Evolutionary conservation across 2,797 vertebrate species (phyloP).

Genomic region (Anomalospiza imberbis): DNA sequence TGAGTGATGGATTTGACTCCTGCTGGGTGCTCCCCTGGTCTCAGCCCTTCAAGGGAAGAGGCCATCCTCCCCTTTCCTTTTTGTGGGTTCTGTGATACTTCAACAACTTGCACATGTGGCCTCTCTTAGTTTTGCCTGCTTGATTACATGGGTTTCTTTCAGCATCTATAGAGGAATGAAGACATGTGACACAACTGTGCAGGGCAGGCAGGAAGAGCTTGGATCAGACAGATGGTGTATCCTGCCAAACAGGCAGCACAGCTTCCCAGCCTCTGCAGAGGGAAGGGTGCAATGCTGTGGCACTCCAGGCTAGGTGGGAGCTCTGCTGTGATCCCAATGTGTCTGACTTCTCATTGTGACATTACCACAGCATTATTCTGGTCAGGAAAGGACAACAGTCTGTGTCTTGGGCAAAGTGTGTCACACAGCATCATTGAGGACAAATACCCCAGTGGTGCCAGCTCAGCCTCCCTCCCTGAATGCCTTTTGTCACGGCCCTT

Average conservation of each 20-base stretch:
- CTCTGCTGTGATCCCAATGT: fast-evolving
- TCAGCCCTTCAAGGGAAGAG: not conserved
- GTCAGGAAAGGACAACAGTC: not conserved
- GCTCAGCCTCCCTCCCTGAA: not conserved
- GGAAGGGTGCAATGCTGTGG: not conserved
- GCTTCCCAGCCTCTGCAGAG: not conserved
- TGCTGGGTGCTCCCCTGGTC: not conserved
- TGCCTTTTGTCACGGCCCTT: not conserved
- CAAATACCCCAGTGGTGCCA: not conserved
- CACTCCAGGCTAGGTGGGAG: not conserved
- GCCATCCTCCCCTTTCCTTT: not conserved
- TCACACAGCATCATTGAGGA: not conserved
- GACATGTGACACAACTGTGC: not conserved
- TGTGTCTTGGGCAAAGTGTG: not conserved
- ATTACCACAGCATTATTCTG: not conserved
- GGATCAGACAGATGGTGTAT: not conserved
- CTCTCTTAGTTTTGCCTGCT: not conserved
- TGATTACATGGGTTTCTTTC: not conserved
- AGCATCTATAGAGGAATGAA: not conserved
- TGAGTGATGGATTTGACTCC: not conserved
- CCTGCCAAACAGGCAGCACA: not conserved
- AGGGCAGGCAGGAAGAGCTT: not conserved
- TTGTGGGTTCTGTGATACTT: not conserved
- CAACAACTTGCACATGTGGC: fast-evolving
- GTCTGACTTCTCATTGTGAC: fast-evolving